Evolutionary conservation across 1,140 invertebrate species (phyloP), one percentile per base, ranked within the genome.

Genomic region (Ceratoteleas bidentatus): DNA sequence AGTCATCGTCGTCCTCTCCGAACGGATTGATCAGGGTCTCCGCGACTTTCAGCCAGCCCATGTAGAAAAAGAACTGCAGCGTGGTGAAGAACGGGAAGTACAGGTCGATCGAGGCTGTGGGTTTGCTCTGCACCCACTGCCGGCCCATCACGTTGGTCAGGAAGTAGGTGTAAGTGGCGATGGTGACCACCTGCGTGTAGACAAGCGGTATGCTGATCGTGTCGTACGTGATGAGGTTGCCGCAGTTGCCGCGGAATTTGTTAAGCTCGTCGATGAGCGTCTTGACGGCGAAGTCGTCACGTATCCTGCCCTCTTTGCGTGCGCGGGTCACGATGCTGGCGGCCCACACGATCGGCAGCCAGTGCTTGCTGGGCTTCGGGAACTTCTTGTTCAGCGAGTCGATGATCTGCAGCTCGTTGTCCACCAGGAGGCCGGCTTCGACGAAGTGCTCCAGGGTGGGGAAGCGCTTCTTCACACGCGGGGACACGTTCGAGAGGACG

Each of bases 281-380:
- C 88, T 98, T 98, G 0, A 98, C 95, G 0, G 97, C 96, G 86
- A 97, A 97, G 89, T 99, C 98, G 84, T 98, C 97, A 54, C 97
- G 93, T 83, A 99, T 98, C 83, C 96, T 92, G 0, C 96, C 97
- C 92, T 99, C 98, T 88, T 97, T 97, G 2, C 97, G 92, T 24
- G 96, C 96, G 38, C 96, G 92, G 0, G 96, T 97, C 24, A 98
- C 95, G 61, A 98, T 96, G 88, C 95, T 96, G 4, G 96, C 95
- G 0, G 97, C 96, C 98, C 97, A 98, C 15, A 98, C 96, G 47
- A 98, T 95, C 24, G 98, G 98, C 86, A 99, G 93, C 97, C 97
- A 99, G 88, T 98, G 97, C 88, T 98, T 98, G 32, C 96, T 95
- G 73, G 97, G 96, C 52, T 96, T 94, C 0, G 96, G 96, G 84